These are phyloP conservation scores for Brenthis hecate DNA, from an alignment of 2,888 invertebrate genomes.

Conservation along the genomic window DNA sequence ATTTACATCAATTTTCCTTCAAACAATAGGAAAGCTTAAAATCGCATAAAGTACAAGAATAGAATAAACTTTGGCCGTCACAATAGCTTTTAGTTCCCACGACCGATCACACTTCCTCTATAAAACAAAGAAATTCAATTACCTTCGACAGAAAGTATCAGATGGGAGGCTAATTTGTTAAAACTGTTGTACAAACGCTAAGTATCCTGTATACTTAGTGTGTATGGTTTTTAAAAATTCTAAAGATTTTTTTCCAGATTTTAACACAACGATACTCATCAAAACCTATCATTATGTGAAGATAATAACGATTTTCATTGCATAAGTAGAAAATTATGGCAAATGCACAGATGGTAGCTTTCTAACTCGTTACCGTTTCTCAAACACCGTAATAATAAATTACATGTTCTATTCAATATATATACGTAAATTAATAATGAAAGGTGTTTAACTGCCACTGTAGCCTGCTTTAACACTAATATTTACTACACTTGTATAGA, in stretches of 20 bases:
- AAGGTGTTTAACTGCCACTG: slow-evolving; percentile 6
- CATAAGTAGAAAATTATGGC: slow-evolving; percentile 20
- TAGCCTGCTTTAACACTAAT: background rate
- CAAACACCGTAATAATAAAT: slow-evolving; percentile 27
- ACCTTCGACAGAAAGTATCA: background rate
- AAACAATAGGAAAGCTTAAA: background rate
- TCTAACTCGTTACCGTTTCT: slow-evolving; percentile 37
- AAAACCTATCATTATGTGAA: slow-evolving; percentile 14
- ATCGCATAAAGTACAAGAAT: slow-evolving; percentile 6
- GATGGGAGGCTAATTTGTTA: background rate
- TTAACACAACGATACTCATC: background rate
- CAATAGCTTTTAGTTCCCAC: slow-evolving; percentile 7
- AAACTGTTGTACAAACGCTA: background rate
- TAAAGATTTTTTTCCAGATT: background rate
- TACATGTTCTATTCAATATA: slow-evolving; percentile 15
- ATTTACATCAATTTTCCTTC: background rate
- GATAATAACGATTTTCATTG: slow-evolving; percentile 21
- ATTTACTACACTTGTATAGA: no score
- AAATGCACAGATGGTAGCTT: slow-evolving; percentile 29
- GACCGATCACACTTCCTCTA: slow-evolving; percentile 10
- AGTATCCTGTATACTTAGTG: no score
- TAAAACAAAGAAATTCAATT: slow-evolving; percentile 16
- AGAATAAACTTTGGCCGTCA: background rate
- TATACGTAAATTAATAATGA: slow-evolving; percentile 9
- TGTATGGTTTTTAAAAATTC: no score